These are phyloP conservation scores for Camponotus pennsylvanicus DNA, from an alignment of 1,140 invertebrate species.

Conservation along the genomic window DNA sequence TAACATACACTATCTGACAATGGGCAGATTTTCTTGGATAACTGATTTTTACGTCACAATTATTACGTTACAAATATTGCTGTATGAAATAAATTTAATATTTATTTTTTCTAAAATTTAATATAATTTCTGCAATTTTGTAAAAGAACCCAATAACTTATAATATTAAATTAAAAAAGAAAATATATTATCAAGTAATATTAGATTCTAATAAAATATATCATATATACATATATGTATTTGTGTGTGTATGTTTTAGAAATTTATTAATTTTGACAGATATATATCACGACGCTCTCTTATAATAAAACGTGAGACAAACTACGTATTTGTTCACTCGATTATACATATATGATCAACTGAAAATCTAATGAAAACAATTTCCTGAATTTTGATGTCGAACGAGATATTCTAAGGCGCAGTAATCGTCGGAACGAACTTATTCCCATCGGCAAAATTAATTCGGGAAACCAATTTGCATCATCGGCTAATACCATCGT, in stretches of 20 bases:
- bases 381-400: constrained; percentile 65
- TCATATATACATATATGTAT: not conserved
- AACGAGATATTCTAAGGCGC: constrained; percentile 25
- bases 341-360: not conserved
- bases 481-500: constrained; percentile 58
- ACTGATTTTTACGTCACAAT: not conserved
- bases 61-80: too few relatives aligned
- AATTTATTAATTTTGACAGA: not conserved
- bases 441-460: constrained; percentile 65
- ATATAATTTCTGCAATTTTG: not conserved
- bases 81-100: not conserved
- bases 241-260: not conserved
- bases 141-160: not conserved
- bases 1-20: not conserved
- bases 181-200: not conserved
- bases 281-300: not conserved
- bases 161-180: not conserved
- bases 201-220: not conserved
- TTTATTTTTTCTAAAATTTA: not conserved
- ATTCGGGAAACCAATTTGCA: constrained; percentile 73
- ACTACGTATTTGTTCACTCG: not conserved
- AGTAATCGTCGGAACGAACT: constrained; percentile 57
- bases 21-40: constrained; percentile 11
- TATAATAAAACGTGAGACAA: not conserved
- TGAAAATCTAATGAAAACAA: constrained; percentile 38